Conservation (phyloP, 1,140 invertebrate genomes). For the Diuraphis noxia region DNA sequence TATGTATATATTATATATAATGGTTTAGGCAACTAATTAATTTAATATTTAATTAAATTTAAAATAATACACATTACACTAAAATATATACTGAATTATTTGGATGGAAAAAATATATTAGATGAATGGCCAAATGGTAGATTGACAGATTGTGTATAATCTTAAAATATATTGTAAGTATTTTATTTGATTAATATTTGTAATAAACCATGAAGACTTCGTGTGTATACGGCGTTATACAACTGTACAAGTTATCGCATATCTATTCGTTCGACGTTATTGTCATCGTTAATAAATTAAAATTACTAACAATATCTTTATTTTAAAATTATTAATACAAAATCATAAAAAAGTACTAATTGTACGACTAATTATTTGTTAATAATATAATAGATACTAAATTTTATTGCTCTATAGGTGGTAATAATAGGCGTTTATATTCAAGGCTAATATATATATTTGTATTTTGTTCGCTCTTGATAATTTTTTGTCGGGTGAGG, state of each 20-base stretch:
- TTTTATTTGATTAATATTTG: neutral
- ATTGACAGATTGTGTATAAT: neutral
- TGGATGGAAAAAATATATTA: neutral
- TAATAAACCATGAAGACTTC: too few species aligned
- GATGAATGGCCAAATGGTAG: neutral
- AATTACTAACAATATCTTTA: neutral
- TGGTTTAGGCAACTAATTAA: neutral
- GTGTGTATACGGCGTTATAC: neutral
- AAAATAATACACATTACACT: neutral
- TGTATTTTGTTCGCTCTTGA: neutral
- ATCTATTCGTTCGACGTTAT: neutral
- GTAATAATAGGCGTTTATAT: constrained; percentile 4
- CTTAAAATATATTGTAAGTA: neutral
- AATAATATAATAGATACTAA: neutral
- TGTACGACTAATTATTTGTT: neutral
- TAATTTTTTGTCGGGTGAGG: constrained; percentile 43
- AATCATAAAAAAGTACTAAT: neutral
- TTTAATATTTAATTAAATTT: neutral
- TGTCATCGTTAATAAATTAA: neutral
- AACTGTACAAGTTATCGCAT: neutral
- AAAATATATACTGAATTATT: neutral
- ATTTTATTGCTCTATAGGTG: constrained; percentile 28
- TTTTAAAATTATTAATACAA: too few species aligned
- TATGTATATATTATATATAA: neutral
- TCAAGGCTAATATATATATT: constrained; percentile 32